These are phyloP conservation scores for Epinephelus lanceolatus DNA, from an alignment of 2,113 vertebrate species.

Conservation along the genomic window DNA sequence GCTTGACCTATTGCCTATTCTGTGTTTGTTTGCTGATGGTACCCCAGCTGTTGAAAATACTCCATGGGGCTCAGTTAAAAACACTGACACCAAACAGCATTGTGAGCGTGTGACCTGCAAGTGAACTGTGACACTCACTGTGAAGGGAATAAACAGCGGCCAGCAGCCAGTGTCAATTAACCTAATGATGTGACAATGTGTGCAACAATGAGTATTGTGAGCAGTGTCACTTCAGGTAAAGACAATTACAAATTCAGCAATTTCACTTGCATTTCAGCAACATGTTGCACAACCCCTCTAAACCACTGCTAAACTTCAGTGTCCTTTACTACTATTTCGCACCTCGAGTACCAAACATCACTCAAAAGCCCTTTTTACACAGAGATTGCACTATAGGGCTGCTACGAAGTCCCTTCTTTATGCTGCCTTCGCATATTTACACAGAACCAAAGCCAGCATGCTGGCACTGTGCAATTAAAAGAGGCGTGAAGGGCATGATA, in stretches of 20 bases:
- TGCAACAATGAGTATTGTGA: not conserved
- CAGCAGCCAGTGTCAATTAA: not conserved
- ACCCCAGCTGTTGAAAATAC: not conserved
- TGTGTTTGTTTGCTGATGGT: not conserved
- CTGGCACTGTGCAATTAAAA: too few species aligned
- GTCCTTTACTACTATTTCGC: not conserved
- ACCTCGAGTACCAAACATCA: not conserved
- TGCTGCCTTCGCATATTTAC: too few species aligned
- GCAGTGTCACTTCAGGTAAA: not conserved
- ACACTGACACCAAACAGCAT: constrained; percentile 4
- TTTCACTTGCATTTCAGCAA: not conserved
- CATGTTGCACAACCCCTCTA: not conserved
- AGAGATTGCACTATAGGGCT: too few species aligned
- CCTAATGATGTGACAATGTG: not conserved
- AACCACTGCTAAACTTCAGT: not conserved
- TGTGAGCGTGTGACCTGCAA: not conserved
- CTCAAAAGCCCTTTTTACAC: too few species aligned
- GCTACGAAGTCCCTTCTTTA: too few species aligned
- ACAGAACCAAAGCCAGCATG: too few species aligned
- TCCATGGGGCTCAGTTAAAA: not conserved
- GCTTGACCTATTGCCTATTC: not conserved
- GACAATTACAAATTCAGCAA: not conserved
- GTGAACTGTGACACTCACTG: not conserved
- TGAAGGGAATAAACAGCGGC: constrained; percentile 5
- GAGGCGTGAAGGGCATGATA: too few species aligned